phyloP scores from a whole-genome alignment of 2,797 vertebrate genomes.

The Rhodeus uyekii region DNA sequence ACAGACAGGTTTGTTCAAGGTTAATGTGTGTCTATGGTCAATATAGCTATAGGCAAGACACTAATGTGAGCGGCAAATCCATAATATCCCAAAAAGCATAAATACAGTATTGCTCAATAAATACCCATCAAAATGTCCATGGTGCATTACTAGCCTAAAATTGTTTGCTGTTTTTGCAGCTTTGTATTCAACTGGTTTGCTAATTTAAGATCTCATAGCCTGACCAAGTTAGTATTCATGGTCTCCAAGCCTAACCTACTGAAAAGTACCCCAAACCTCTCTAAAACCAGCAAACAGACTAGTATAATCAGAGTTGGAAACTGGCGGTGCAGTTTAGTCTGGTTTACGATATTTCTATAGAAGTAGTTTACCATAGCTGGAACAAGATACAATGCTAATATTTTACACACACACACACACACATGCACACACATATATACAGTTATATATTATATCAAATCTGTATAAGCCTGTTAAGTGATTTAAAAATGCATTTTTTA shows the following conservation, averaged over 20 bases:
- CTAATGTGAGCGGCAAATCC: conserved; percentile 30
- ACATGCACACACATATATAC: too few species aligned
- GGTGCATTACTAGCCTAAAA: background rate
- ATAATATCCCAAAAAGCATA: conserved; percentile 20
- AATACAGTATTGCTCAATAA: conserved; percentile 9
- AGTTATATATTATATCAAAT: too few species aligned
- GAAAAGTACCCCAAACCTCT: background rate
- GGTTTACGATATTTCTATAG: background rate
- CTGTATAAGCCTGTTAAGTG: background rate
- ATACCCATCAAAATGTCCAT: conserved; percentile 17
- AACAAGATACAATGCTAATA: background rate
- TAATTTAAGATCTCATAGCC: background rate
- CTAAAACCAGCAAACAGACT: background rate
- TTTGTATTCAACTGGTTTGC: background rate
- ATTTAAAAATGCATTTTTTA: background rate
- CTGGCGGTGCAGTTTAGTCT: background rate
- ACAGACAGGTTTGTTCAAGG: background rate
- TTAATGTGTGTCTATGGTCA: conserved; percentile 29
- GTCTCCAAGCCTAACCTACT: background rate
- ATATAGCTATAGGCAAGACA: conserved; percentile 32
- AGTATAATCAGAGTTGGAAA: background rate
- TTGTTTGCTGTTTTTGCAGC: background rate
- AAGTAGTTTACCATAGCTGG: too few species aligned
- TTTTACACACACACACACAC: too few species aligned
- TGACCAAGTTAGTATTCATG: background rate